Evolutionary conservation across 2,113 vertebrate species (phyloP).

Genomic region (Emydura subglobosa): DNA sequence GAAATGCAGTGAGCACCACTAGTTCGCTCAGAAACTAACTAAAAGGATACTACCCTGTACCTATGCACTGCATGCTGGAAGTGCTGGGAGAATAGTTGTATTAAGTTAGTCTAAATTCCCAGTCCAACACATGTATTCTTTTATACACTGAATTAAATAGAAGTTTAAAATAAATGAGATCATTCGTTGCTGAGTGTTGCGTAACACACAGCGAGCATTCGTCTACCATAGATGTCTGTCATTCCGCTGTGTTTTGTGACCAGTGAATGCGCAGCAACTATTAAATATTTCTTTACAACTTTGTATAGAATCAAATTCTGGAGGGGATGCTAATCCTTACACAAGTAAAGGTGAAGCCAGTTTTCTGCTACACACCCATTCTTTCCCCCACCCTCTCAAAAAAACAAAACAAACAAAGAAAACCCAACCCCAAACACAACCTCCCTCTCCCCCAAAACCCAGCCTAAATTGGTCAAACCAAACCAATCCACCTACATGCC

Average conservation of each 20-base stretch:
- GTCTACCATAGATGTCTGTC: constrained; percentile 47
- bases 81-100: constrained; percentile 14
- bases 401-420: too few species aligned
- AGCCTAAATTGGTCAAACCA: accelerated
- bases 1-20: neutral
- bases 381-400: neutral
- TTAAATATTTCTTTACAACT: neutral
- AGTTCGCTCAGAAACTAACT: neutral
- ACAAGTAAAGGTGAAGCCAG: neutral
- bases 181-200: constrained; percentile 68
- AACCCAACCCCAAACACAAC: too few species aligned
- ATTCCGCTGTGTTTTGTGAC: constrained; percentile 18
- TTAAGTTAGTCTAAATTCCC: constrained; percentile 67
- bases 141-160: constrained; percentile 75
- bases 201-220: constrained; percentile 61
- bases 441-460: neutral
- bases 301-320: neutral
- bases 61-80: neutral
- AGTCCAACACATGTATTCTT: constrained; percentile 71
- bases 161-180: constrained; percentile 75
- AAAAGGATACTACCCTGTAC: neutral
- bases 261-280: neutral
- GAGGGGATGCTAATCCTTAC: neutral
- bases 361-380: neutral
- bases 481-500: accelerated